phyloP scores from a whole-genome alignment of 1,140 invertebrate species.

The Polypedilum pembai region DNA sequence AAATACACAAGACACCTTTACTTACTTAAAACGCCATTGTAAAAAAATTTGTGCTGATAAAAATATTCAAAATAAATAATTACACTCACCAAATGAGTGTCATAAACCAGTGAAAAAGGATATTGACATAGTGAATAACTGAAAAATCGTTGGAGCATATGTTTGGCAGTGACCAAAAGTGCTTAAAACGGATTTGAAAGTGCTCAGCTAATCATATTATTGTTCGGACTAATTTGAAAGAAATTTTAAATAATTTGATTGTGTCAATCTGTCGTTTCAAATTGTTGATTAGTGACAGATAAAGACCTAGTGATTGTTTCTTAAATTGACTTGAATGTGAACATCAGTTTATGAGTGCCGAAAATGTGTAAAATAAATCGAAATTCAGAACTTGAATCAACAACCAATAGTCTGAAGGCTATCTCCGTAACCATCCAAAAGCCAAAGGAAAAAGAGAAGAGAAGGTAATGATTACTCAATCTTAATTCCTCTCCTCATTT shows the following conservation, averaged over 20 bases:
- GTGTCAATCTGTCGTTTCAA: constrained; percentile 11
- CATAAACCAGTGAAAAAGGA: neutral
- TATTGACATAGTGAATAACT: neutral
- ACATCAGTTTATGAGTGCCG: neutral
- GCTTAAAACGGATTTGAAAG: constrained; percentile 20
- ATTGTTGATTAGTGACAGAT: neutral
- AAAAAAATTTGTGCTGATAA: neutral
- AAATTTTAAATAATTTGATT: constrained; percentile 1
- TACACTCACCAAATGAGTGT: neutral
- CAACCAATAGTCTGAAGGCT: neutral
- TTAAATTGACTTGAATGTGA: neutral
- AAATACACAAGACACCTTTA: neutral
- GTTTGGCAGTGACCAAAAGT: constrained; percentile 26
- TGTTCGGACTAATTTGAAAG: neutral
- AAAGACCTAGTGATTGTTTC: neutral
- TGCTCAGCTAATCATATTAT: neutral
- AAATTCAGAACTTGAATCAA: neutral
- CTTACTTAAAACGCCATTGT: constrained; percentile 7
- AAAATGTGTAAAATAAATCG: constrained; percentile 24
- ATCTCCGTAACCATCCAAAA: constrained; percentile 22
- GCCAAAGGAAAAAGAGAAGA: constrained; percentile 21
- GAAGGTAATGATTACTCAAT: constrained; percentile 14
- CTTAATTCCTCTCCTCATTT: neutral
- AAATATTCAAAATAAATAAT: constrained; percentile 20
- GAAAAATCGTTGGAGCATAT: neutral